Conservation (phyloP, 2,113 vertebrate genomes). For the Telmatochromis sp. region DNA sequence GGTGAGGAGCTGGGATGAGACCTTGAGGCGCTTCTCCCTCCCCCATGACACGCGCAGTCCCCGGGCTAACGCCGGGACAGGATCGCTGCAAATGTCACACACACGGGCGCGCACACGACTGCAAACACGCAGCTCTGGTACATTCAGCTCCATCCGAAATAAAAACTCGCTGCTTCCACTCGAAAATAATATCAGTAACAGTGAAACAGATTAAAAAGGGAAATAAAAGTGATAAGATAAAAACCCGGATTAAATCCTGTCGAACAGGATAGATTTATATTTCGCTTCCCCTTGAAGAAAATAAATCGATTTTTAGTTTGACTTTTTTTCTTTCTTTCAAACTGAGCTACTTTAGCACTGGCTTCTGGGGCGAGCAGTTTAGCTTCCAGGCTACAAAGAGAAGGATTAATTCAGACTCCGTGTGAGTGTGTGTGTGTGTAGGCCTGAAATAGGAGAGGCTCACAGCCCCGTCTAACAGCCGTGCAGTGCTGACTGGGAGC, state of each 20-base stretch:
- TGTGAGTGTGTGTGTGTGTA: conserved; percentile 4
- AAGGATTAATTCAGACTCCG: conserved; percentile 47
- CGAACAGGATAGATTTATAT: not conserved
- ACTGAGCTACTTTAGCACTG: too few species aligned
- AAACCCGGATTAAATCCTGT: not conserved
- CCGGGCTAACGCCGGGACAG: conserved; percentile 22
- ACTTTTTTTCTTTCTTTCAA: not conserved
- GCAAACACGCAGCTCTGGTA: not conserved
- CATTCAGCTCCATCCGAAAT: not conserved
- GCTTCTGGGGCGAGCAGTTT: conserved; percentile 49
- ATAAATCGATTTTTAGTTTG: not conserved
- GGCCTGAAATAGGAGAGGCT: conserved; percentile 34
- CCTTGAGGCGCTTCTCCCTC: conserved; percentile 51
- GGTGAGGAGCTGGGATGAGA: conserved; percentile 19
- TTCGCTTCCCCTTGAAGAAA: not conserved
- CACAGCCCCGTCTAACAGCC: conserved; percentile 44
- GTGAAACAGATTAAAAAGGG: not conserved
- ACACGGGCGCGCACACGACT: not conserved
- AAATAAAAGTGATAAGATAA: not conserved
- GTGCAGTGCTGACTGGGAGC: conserved; percentile 50
- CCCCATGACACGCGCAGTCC: conserved; percentile 28
- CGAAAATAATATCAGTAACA: not conserved
- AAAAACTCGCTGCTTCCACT: not conserved
- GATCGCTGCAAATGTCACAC: conserved; percentile 54
- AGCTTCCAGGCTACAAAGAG: conserved; percentile 35